phyloP scores from a whole-genome alignment of 2,888 invertebrate genomes.

The Amiota mariae region DNA sequence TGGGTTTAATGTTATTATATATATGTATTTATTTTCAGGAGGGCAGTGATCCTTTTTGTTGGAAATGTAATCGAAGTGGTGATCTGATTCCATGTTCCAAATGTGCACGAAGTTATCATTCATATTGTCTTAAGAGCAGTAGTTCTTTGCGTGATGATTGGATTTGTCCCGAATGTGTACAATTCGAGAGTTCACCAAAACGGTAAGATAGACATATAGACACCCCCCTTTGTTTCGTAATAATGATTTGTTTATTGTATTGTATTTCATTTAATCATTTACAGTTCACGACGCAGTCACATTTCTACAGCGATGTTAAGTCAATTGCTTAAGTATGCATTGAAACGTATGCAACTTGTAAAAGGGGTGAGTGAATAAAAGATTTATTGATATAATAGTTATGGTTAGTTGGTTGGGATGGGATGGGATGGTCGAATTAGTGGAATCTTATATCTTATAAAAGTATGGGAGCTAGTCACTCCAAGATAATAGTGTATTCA shows the following conservation, averaged over 20 bases:
- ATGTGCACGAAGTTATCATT: slow-evolving; percentile 90
- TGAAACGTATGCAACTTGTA: slow-evolving; percentile 85
- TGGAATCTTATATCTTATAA: too few relatives aligned
- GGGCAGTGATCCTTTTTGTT: slow-evolving; percentile 87
- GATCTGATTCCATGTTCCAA: slow-evolving; percentile 81
- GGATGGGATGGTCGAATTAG: too few relatives aligned
- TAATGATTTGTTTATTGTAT: neutral
- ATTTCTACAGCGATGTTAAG: slow-evolving; percentile 78
- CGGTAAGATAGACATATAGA: slow-evolving; percentile 52
- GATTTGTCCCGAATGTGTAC: slow-evolving; percentile 91
- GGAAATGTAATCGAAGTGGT: slow-evolving; percentile 89
- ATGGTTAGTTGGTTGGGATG: too few relatives aligned
- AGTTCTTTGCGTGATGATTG: slow-evolving; percentile 76
- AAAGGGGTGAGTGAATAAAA: slow-evolving; percentile 80
- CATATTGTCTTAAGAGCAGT: slow-evolving; percentile 80
- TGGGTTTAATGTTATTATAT: neutral
- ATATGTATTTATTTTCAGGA: slow-evolving; percentile 64
- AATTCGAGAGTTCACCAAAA: slow-evolving; percentile 75
- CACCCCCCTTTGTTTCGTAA: too few relatives aligned
- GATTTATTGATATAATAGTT: too few relatives aligned
- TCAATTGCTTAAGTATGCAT: slow-evolving; percentile 84
- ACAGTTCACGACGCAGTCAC: slow-evolving; percentile 63
- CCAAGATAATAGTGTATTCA: too few relatives aligned
- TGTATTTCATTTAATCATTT: slow-evolving; percentile 28
- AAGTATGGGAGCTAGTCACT: too few relatives aligned